Base-by-base conservation (phyloP, 2,797 vertebrate species). In the Bucorvus abyssinicus region DNA sequence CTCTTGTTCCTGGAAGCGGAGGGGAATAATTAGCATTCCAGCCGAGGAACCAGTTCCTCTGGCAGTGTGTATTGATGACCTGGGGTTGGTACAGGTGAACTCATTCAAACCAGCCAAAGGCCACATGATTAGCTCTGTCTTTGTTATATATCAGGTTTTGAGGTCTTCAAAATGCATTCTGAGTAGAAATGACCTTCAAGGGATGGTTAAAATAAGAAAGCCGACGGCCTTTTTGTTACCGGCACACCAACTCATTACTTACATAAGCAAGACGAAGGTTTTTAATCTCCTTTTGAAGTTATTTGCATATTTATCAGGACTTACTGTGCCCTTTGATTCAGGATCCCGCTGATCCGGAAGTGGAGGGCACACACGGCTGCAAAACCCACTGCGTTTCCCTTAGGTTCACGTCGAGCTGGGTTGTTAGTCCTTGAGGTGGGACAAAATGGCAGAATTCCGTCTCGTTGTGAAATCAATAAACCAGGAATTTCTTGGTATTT, bases 1-100 rank as follows among this genome's bases (percentile, higher is more conserved):
- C 71, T 94, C 93, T 94, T 40, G 77, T 94, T 84, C 69, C 93
- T 95, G 94, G 89, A 84, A 94, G 86, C 40, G 1, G 55, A 82
- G 95, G 60, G 76, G 57, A 63, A 47, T 96, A 70, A 95, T 97
- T 96, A 95, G 87, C 95, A 96, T 97, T 97, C 94, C 78, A 91
- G 65, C 88, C 59, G 56, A 88, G 93, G 94, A 77, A 44, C 68
- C 36, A 29, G 82, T 90, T 96, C 84, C 95, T 84, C 70, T 84
- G 30, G 92, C 90, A 70, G 36, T 89, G 68, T 11, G 45, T 94
- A 8, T 68, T 77, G 92, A 92, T 92, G 94, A 84, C 93, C 68
- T 23, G 2, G 1, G 4, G 57, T 84, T 86, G 83, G 91, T 96
- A 86, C 92, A 90, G 95, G 96, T 50, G 76, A 96, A 53, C 94